Conservation (phyloP, 2,113 vertebrate species). For the Zapornia atra region DNA sequence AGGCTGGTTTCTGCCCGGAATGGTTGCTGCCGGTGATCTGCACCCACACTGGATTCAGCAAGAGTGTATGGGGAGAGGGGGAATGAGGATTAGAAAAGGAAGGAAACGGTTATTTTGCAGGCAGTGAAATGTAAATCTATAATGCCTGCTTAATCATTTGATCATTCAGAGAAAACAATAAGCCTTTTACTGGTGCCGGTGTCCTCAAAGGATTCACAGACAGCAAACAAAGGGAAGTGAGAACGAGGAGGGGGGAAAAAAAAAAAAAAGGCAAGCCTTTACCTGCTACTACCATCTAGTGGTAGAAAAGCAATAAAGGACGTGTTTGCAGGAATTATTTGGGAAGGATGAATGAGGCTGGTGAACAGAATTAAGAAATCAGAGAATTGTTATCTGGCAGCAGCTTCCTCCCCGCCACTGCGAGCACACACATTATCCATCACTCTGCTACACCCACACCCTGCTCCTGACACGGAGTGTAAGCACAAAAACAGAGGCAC, state of each 20-base stretch:
- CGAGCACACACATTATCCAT: neutral
- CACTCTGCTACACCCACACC: neutral
- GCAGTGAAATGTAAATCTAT: neutral
- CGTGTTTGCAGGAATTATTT: neutral
- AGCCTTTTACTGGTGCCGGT: neutral
- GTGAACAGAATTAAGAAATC: neutral
- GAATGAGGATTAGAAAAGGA: neutral
- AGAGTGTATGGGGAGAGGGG: neutral
- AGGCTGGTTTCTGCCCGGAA: neutral
- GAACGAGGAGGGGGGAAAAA: neutral
- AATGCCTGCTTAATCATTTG: neutral
- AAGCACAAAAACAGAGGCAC: neutral
- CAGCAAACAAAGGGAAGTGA: conserved; percentile 33
- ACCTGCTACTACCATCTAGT: conserved; percentile 80
- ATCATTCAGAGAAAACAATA: neutral
- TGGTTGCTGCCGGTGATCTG: neutral
- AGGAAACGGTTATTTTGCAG: neutral
- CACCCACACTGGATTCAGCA: neutral
- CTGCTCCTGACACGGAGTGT: neutral
- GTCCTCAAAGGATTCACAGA: neutral
- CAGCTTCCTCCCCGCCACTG: neutral
- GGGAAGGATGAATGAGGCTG: neutral
- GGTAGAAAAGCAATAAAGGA: conserved; percentile 52
- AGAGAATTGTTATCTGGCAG: neutral
- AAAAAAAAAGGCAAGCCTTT: conserved; percentile 48